Conservation (phyloP, 2,113 vertebrate species). For the Pterocles orientalis region DNA sequence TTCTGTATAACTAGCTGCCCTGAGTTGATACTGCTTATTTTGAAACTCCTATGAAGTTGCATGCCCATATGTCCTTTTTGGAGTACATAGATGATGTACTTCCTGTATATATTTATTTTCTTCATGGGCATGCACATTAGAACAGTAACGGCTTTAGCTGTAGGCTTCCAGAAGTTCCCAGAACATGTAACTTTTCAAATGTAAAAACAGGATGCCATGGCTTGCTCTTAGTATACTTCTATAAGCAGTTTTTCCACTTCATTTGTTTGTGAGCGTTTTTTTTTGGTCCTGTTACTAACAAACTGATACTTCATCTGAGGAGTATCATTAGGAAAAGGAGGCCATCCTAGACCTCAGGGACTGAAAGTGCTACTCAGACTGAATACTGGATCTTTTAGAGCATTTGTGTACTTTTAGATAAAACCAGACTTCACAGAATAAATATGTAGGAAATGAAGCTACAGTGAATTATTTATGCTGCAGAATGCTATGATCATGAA, state of each 20-base stretch:
- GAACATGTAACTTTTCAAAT: not conserved
- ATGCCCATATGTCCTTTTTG: not conserved
- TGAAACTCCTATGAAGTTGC: not conserved
- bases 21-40: not conserved
- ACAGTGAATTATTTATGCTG: not conserved
- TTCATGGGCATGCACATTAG: not conserved
- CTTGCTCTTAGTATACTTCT: not conserved
- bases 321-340: not conserved
- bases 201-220: not conserved
- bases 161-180: not conserved
- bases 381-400: not conserved
- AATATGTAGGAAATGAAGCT: not conserved
- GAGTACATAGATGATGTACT: not conserved
- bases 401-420: not conserved
- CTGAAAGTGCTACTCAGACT: not conserved
- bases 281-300: not conserved
- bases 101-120: not conserved
- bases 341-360: not conserved
- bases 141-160: not conserved
- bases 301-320: not conserved
- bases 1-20: not conserved
- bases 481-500: not conserved
- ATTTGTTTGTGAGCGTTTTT: not conserved
- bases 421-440: not conserved
- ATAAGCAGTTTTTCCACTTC: not conserved